These are phyloP conservation scores for Cataglyphis hispanica DNA, from an alignment of 1,140 invertebrate genomes.

Conservation along the genomic window DNA sequence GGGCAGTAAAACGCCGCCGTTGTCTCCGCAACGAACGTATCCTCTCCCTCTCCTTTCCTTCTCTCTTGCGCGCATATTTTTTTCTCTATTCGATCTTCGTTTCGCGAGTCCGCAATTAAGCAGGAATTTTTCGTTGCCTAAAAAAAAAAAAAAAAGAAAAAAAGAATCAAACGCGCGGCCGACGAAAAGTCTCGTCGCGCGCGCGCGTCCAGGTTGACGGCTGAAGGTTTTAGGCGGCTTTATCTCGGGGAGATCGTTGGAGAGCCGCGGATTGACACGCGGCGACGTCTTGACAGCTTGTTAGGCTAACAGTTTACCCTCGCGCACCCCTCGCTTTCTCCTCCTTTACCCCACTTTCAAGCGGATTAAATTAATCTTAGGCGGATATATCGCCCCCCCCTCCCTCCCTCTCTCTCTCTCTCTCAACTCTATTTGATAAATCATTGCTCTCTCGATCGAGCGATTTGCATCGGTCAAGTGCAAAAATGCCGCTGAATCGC, in stretches of 20 bases:
- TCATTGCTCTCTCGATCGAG: not conserved
- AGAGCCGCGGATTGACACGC: slow-evolving; percentile 80
- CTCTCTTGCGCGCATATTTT: not conserved
- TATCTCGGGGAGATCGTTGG: slow-evolving; percentile 63
- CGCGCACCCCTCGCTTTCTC: slow-evolving; percentile 37
- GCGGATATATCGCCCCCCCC: not conserved
- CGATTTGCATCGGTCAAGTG: slow-evolving; percentile 14
- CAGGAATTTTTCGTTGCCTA: slow-evolving; percentile 16
- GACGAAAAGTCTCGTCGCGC: slow-evolving; percentile 15
- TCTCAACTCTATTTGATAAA: not conserved
- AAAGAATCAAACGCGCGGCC: not conserved
- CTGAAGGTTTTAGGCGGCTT: slow-evolving; percentile 42
- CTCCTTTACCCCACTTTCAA: not conserved
- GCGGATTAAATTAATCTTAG: slow-evolving; percentile 35
- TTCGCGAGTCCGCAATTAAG: slow-evolving; percentile 6
- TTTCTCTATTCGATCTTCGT: not conserved
- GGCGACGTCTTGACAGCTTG: slow-evolving; percentile 85
- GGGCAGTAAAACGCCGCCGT: slow-evolving; percentile 77
- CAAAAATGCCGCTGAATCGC: not conserved
- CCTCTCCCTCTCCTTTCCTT: not conserved
- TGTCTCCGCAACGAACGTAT: slow-evolving; percentile 50
- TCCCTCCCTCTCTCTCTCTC: no score
- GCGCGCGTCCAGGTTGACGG: not conserved
- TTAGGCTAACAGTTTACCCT: slow-evolving; percentile 80
- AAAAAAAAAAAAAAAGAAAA: not conserved